Conservation (phyloP, 2,797 vertebrate species). For the Falco berigora region DNA sequence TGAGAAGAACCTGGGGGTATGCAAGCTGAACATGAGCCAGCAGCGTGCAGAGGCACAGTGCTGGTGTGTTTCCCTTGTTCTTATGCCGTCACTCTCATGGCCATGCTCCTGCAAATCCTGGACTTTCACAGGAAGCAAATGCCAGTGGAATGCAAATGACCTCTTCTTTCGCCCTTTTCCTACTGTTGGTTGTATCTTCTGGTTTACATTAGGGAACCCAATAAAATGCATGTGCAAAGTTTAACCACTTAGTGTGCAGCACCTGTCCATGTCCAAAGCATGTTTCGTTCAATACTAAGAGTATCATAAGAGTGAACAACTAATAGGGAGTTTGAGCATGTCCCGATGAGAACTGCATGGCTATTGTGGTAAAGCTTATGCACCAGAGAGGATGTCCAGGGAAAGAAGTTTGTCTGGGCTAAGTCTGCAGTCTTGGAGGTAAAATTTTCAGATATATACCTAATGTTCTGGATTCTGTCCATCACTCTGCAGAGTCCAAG, state of each 20-base stretch:
- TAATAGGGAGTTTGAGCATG: neutral
- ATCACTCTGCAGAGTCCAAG: neutral
- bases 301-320: neutral
- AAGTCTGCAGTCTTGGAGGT: neutral
- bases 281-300: neutral
- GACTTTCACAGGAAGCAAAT: neutral
- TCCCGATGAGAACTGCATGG: neutral
- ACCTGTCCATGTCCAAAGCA: neutral
- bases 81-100: neutral
- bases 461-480: neutral
- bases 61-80: neutral
- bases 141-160: neutral
- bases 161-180: neutral
- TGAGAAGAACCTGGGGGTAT: neutral
- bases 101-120: neutral
- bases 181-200: neutral
- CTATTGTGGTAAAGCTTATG: neutral
- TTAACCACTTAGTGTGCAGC: neutral
- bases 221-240: neutral
- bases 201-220: neutral
- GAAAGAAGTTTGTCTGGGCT: neutral
- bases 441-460: neutral
- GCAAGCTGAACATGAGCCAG: neutral
- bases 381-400: neutral
- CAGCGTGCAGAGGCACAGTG: rapidly evolving